A percentile compares a stretch with the other conserved stretches of the same genome.
These are phyloP conservation scores for Drosophila mauritiana DNA, from an alignment of 1,140 invertebrate genomes.

Conservation along the genomic window DNA sequence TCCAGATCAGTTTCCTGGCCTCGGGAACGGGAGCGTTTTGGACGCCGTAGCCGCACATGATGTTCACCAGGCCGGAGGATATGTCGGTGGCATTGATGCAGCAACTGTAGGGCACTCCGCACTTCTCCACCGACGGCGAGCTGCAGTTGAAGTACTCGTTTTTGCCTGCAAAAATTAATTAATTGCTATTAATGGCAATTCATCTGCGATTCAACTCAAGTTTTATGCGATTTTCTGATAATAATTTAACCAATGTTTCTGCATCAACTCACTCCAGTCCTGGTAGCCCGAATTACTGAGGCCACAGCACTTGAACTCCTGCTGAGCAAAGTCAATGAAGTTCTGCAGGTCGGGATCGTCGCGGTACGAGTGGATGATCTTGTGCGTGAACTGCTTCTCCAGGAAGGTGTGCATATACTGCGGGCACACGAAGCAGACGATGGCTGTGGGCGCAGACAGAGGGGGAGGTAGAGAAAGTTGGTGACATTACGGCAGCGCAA, in stretches of 20 bases:
- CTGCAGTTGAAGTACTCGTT: slow-evolving; percentile 98
- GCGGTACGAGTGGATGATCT: slow-evolving; percentile 92
- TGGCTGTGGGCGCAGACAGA: slow-evolving; percentile 85
- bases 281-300: slow-evolving; percentile 94
- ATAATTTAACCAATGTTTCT: neutral
- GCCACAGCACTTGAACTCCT: slow-evolving; percentile 97
- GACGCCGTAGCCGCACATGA: slow-evolving; percentile 95
- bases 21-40: slow-evolving; percentile 92
- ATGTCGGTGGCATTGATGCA: slow-evolving; percentile 96
- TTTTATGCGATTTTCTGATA: neutral
- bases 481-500: no score
- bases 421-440: slow-evolving; percentile 96
- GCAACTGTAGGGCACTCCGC: slow-evolving; percentile 97
- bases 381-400: slow-evolving; percentile 93
- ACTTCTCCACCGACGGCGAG: slow-evolving; percentile 93
- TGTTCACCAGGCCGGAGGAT: slow-evolving; percentile 93
- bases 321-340: slow-evolving; percentile 96
- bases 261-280: slow-evolving; percentile 89
- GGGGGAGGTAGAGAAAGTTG: neutral
- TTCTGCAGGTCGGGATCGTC: slow-evolving; percentile 96
- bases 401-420: slow-evolving; percentile 92
- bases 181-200: no score
- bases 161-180: slow-evolving; percentile 85
- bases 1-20: slow-evolving; percentile 94
- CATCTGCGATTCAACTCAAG: no score